Base-by-base conservation (phyloP, 2,888 invertebrate species). In the Theretra japonica region DNA sequence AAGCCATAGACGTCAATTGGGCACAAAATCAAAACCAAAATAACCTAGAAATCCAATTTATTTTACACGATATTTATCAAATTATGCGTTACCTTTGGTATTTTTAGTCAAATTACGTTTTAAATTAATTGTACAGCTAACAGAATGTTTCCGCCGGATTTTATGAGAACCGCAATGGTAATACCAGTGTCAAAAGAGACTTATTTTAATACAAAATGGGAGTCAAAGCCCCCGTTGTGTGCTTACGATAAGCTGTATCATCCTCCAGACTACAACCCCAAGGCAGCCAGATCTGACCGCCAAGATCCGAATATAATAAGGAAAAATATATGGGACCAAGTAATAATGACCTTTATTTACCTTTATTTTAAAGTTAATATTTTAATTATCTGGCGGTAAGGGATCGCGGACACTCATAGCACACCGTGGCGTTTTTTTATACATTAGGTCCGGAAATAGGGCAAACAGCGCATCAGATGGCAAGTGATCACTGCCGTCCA, bases 231-330 rank as follows among this genome's bases (percentile, higher is more conserved):
- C 5, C 89, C 85, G 0, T 81, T 93, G 0, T 92, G 91, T 69
- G 88, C 92, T 0, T 94, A 94, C 73, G 94, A 94, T 56, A 94
- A 93, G 93, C 80, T 94, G 6, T 92, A 90, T 73, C 94, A 94
- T 73, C 93, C 94, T 0, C 94, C 93, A 0, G 92, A 93, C 72
- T 94, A 94, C 77, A 92, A 94, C 69, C 94, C 92, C 0, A 91
- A 92, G 74, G 82, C 93, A 0, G 88, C 90, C 0, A 85, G 94
- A 71, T 91, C 92, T 0, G 94, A 94, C 74, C 86, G 94, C 0
- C 89, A 89, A 74, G 90, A 93, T 73, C 90, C 91, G 0, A 88
- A 91, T 75, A 93, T 92, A 30, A 92, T 92, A 57, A 82, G 89
- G 69, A 83, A 76, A 70, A 93, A 94, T 81, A 94, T 94, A 76